Evolutionary conservation across 2,888 invertebrate species (phyloP).

Genomic region (Drosophila anceps): DNA sequence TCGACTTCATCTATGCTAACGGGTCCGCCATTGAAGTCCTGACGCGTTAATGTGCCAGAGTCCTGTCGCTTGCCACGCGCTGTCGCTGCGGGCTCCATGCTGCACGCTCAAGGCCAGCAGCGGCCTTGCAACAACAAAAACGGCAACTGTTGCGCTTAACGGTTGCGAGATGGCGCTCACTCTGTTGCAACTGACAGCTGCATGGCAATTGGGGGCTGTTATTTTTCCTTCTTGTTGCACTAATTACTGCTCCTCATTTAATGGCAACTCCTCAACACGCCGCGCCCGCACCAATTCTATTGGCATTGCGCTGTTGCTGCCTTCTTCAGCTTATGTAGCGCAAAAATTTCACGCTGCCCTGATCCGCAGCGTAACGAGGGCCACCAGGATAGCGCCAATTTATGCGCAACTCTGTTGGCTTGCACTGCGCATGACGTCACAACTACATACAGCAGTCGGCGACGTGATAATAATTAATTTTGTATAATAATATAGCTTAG

Average conservation of each 20-base stretch:
- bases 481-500: not conserved
- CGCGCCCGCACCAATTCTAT: conserved; percentile 17
- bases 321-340: conserved; percentile 6
- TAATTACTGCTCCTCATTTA: conserved; percentile 22
- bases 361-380: conserved; percentile 21
- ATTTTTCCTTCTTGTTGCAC: conserved; percentile 1
- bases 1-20: conserved; percentile 85
- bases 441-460: not conserved
- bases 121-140: conserved; percentile 13
- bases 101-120: conserved; percentile 22
- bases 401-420: conserved; percentile 2
- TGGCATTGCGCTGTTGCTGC: conserved; percentile 25
- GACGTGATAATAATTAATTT: not conserved
- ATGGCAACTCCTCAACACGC: conserved; percentile 16
- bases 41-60: conserved; percentile 74
- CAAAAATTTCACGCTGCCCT: conserved; percentile 37
- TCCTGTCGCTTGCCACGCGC: conserved; percentile 50
- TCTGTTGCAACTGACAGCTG: conserved; percentile 1
- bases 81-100: conserved; percentile 1
- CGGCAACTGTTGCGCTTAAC: conserved; percentile 44
- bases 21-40: conserved; percentile 85
- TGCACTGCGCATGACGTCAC: conserved; percentile 48
- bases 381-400: conserved; percentile 21
- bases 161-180: conserved; percentile 20
- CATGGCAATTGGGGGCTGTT: conserved; percentile 10